Conservation (phyloP, 1,140 invertebrate genomes). For the Rhopalosiphum padi region DNA sequence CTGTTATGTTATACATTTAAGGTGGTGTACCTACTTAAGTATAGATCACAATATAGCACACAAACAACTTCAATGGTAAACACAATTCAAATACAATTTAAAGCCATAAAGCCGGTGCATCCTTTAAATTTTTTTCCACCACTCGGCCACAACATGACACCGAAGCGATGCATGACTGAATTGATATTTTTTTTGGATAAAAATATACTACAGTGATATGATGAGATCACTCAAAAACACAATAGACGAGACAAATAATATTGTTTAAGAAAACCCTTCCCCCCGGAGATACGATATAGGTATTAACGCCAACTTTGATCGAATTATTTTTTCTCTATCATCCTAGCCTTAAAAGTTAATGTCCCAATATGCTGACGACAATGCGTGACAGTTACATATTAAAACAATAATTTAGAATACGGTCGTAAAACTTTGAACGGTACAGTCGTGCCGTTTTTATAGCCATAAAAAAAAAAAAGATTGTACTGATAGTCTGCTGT, state of each 20-base stretch:
- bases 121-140: neutral
- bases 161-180: no score
- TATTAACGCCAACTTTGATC: neutral
- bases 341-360: neutral
- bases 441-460: no score
- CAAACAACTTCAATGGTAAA: neutral
- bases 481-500: neutral
- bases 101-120: neutral
- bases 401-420: constrained; percentile 4
- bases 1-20: neutral
- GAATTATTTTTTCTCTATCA: neutral
- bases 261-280: neutral
- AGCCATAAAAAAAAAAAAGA: neutral
- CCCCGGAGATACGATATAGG: no score
- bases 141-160: no score
- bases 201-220: no score
- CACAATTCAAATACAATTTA: no score
- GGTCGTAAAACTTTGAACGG: neutral
- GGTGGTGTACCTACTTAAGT: neutral
- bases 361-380: neutral
- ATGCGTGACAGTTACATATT: neutral
- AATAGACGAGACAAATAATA: neutral
- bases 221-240: neutral
- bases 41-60: neutral
- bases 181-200: no score